Base-by-base conservation (phyloP, 2,888 invertebrate species). In the Erebia aethiops region DNA sequence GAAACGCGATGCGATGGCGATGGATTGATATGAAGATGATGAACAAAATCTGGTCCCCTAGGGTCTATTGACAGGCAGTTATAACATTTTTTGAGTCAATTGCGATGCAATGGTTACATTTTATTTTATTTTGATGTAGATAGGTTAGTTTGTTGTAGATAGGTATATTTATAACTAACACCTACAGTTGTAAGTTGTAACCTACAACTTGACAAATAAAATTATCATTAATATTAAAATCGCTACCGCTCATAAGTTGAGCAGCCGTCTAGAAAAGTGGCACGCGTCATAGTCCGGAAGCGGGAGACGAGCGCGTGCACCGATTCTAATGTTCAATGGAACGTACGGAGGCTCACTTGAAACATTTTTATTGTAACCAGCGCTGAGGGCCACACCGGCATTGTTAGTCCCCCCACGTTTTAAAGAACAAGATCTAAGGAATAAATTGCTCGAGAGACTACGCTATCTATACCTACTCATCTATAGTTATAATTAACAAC, bases 321-420 rank as follows among this genome's bases (percentile, higher is more conserved):
- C 87, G 81, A 87, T 86, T 85, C 87, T 81, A 83, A 82, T 84
- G 87, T 84, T 90, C 90, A 92, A 91, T 92, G 91, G 88, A 85
- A 88, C 90, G 90, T 88, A 87, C 86, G 91, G 89, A 89, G 92
- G 92, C 92, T 81, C 90, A 91, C 92, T 92, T 92, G 90, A 89
- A 92, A 91, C 90, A 90, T 92, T 92, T 91, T 90, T 91, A 91
- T 91, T 91, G 89, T 89, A 83, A 83, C 83, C 79, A 78, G 78
- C 78, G 75, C 76, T 76, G 79, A 84, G 84, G 83, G 78, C 78
- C 79, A 79, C 73, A 69, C 76, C 67, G 70, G 78, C 82, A 83
- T 89, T 90, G 87, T 88, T 74, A 76, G 74, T 80, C 84, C 86
- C 84, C 82, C 71, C 56, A 60, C 54, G 65, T 46, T 68, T 72